phyloP scores from a whole-genome alignment of 2,888 invertebrate genomes.

The Drosophila anomalata region DNA sequence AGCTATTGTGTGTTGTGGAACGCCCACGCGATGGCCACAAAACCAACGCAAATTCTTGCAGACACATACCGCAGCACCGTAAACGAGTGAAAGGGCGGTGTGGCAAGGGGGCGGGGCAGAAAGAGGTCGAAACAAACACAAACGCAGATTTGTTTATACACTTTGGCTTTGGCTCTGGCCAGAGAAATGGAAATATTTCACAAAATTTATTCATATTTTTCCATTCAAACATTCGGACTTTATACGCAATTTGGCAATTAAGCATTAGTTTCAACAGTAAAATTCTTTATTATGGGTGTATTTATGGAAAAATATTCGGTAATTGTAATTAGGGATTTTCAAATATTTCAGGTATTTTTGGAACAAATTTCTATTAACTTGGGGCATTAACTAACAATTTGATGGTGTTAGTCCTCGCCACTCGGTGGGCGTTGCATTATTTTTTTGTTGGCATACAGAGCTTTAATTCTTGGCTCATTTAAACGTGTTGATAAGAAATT shows the following conservation, averaged over 20 bases:
- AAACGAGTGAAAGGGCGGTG: conserved; percentile 1
- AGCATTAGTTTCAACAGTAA: conserved; percentile 14
- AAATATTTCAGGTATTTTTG: conserved; percentile 11
- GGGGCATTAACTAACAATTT: conserved; percentile 1
- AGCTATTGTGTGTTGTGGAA: conserved; percentile 45
- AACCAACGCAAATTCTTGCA: conserved; percentile 64
- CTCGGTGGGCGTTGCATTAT: background rate
- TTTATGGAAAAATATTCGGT: conserved; percentile 14
- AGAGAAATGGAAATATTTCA: conserved; percentile 29
- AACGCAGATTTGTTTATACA: conserved; percentile 36
- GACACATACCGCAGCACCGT: conserved; percentile 17
- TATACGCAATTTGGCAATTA: conserved; percentile 21
- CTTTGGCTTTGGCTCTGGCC: background rate
- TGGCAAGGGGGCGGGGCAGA: background rate
- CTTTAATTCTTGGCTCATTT: background rate
- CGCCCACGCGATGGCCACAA: conserved; percentile 53
- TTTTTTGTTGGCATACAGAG: no score
- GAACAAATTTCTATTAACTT: background rate
- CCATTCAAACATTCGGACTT: conserved; percentile 10
- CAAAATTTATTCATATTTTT: conserved; percentile 23
- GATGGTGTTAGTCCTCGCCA: background rate
- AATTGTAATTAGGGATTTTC: conserved; percentile 16
- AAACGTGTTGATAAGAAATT: conserved; percentile 14
- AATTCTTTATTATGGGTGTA: conserved; percentile 20
- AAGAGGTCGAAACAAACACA: conserved; percentile 18